Evolutionary conservation across 2,888 invertebrate species (phyloP), one percentile per base, ranked within the genome.

Genomic region (Rhorus exstirpatorius): DNA sequence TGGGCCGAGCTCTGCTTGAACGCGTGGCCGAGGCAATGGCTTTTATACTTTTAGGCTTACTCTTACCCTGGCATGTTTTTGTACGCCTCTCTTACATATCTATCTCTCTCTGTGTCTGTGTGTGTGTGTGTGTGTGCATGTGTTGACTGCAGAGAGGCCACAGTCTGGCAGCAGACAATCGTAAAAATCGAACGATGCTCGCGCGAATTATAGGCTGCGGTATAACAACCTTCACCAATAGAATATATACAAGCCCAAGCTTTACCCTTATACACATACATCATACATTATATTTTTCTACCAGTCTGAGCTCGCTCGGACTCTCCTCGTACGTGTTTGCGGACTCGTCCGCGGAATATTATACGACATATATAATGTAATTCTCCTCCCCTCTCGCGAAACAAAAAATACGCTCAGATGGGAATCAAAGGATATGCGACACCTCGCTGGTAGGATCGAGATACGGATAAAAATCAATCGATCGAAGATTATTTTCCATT

Each of bases 151-250:
- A 60, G 72, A 61, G 61, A 74, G 19, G 55, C 75, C 86, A 87
- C 87, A 87, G 90, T 89, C 89, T 89, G 89, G 88, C 91, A 89
- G 89, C 92, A 91, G 91, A 92, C 92, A 92, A 92, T 92, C 92
- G 92, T 92, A 92, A 92, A 92, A 92, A 91, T 89, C 89, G 90
- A 88, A 92, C 90, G 91, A 92, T 91, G 90, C 89, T 88, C 86
- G 86, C 87, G 90, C 92, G 92, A 92, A 91, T 92, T 91, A 92
- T 91, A 91, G 91, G 89, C 90, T 90, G 88, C 88, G 91, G 88
- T 89, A 88, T 88, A 86, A 83, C 75, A 83, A 79, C 82, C 74
- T 71, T 82, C 80, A 75, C 77, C 75, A 60, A 76, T 81, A 70
- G 63, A 60, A 63, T 71, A 75, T 53, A 74, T 49, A 74, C 60